A percentile compares a stretch with the other conserved stretches of the same genome.
Evolutionary conservation across 2,888 invertebrate genomes (phyloP).

Genomic region (Agrilus biguttatus): DNA sequence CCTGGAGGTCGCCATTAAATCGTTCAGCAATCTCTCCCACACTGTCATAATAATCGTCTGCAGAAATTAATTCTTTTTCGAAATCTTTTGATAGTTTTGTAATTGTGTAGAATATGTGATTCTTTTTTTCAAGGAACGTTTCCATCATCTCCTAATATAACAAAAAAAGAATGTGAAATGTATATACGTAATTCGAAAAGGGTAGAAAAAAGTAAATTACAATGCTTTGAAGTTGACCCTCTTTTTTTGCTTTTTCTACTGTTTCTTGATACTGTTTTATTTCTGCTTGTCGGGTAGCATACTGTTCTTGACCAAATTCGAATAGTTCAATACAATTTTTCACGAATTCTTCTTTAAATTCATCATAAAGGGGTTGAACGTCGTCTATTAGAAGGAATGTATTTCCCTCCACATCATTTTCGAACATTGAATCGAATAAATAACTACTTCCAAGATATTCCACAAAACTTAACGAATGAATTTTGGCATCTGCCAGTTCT

Average conservation of each 20-base stretch:
- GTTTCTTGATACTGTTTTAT: conserved; percentile 42
- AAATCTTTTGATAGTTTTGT: conserved; percentile 17
- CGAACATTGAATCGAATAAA: conserved; percentile 54
- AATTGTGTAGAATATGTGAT: conserved; percentile 27
- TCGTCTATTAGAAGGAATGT: conserved; percentile 49
- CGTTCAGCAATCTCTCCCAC: conserved; percentile 18
- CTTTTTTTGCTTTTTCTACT: conserved; percentile 47
- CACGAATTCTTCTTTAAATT: conserved; percentile 43
- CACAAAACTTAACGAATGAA: conserved; percentile 57
- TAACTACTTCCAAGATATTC: conserved; percentile 59
- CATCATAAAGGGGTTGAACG: conserved; percentile 39
- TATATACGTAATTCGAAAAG: too few relatives aligned
- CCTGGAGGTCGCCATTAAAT: conserved; percentile 26
- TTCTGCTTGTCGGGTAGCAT: conserved; percentile 47
- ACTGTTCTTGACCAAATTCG: conserved; percentile 50
- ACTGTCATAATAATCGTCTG: conserved; percentile 16
- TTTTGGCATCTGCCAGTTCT: conserved; percentile 40
- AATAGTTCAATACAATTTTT: conserved; percentile 47
- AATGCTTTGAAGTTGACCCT: conserved; percentile 46
- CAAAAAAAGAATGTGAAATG: too few relatives aligned
- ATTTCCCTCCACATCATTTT: conserved; percentile 50
- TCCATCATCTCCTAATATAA: conserved; percentile 27
- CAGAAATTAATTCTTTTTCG: conserved; percentile 15
- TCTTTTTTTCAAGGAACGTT: conserved; percentile 30
- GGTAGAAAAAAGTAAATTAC: conserved; percentile 22